Evolutionary conservation across 2,113 vertebrate genomes (phyloP), one percentile per base, ranked within the genome.

Genomic region (Rallus limicola): DNA sequence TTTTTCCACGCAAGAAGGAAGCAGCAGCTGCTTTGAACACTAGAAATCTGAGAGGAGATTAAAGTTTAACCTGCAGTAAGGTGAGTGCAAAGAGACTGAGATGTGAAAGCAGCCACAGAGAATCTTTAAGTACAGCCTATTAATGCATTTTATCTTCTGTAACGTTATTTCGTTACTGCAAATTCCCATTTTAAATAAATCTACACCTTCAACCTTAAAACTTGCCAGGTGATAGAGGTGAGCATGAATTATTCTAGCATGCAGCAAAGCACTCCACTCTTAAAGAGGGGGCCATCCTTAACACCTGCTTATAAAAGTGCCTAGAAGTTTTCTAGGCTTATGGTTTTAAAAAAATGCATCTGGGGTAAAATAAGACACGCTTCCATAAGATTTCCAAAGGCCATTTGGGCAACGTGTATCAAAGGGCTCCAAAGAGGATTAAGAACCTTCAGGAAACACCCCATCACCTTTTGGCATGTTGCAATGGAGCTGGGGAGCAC

Each of bases 311-410:
- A 29, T 36, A 67, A 60, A 16, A 21, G 8, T 44, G 9, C 52
- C 23, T 24, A 56, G 33, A 9, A 55, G 12, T 12, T 34, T 50
- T n/a, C 36, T 33, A 31, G 44, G 34, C 23, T 67, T 11, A 33
- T 0, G 0, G 15, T 28, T 40, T 44, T 26, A 36, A 70, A 64
- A 12, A 2, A 3, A 3, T 44, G 42, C 0, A 0, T 9, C 11
- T 19, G 1, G 5, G 7, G 2, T 28, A 46, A 53, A 80, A 13
- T 4, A 18, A 33, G 21, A 13, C 15, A 6, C 10, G 20, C 29
- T 58, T 25, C 11, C 50, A 74, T n/a, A 21, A 79, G 75, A 52
- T 52, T 65, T 88, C 13, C 44, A 55, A 58, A 88, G 44, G 29
- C 42, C n/a, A 44, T n/a, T 34, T 69, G 44, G 59, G 34, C 48